Percentiles rank a stretch among this genome's conserved stretches.
These are phyloP conservation scores for Neosalanx taihuensis DNA, from an alignment of 2,797 vertebrate genomes.

Conservation along the genomic window DNA sequence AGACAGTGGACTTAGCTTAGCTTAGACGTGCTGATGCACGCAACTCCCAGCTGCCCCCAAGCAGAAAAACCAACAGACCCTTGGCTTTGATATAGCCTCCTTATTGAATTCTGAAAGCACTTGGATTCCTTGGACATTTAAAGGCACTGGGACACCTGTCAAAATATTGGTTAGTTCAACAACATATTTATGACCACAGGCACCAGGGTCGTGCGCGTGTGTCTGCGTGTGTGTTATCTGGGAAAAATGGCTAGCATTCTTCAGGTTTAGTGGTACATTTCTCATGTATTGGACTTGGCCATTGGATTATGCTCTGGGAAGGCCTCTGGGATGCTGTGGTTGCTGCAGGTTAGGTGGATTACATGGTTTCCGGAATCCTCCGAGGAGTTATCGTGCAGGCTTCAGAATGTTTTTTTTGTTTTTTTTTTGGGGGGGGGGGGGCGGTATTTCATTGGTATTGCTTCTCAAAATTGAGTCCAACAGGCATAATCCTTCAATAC, in stretches of 20 bases:
- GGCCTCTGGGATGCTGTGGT: slow-evolving; percentile 50
- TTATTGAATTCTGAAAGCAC: slow-evolving; percentile 49
- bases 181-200: slow-evolving; percentile 40
- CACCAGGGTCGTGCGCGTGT: slow-evolving; percentile 26
- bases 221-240: slow-evolving; percentile 25
- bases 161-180: slow-evolving; percentile 38
- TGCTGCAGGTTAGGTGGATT: slow-evolving; percentile 53
- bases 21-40: slow-evolving; percentile 47
- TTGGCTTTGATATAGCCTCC: slow-evolving; percentile 38
- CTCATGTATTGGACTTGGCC: slow-evolving; percentile 48
- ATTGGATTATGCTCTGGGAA: slow-evolving; percentile 52
- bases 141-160: slow-evolving; percentile 48
- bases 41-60: slow-evolving; percentile 42
- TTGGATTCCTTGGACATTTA: slow-evolving; percentile 38
- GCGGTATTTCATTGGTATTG: slow-evolving; percentile 42
- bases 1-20: slow-evolving; percentile 30
- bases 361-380: slow-evolving; percentile 50
- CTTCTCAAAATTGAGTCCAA: slow-evolving; percentile 55
- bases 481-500: slow-evolving; percentile 52
- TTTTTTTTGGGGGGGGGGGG: not conserved
- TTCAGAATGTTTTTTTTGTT: slow-evolving; percentile 35
- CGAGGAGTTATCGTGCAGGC: slow-evolving; percentile 52
- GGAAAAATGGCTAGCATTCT: slow-evolving; percentile 40
- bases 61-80: not conserved
- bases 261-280: slow-evolving; percentile 42